Evolutionary conservation across 2,888 invertebrate genomes (phyloP).

Genomic region (Agrochola circellaris): DNA sequence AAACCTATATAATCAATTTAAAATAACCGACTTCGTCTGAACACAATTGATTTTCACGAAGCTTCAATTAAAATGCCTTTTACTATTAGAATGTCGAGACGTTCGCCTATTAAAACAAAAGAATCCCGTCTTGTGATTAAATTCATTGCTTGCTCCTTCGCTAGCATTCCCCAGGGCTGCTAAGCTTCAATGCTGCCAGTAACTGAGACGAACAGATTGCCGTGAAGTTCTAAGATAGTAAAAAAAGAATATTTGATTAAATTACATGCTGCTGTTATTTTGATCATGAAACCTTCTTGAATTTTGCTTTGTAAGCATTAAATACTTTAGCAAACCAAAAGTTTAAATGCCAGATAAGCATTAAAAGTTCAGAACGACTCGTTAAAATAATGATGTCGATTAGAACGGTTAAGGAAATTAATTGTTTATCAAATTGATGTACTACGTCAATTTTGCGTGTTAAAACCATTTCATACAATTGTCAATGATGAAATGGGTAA

Average conservation of each 20-base stretch:
- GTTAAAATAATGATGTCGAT: not conserved
- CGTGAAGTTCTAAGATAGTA: slow-evolving; percentile 32
- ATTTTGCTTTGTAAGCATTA: too few species aligned
- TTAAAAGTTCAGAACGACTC: too few species aligned
- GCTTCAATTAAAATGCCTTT: slow-evolving; percentile 46
- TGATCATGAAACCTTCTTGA: not conserved
- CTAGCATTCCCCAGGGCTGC: slow-evolving; percentile 49
- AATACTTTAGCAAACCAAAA: not conserved
- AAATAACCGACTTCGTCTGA: slow-evolving; percentile 10
- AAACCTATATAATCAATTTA: not conserved
- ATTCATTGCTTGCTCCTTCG: slow-evolving; percentile 38
- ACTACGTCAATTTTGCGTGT: not conserved
- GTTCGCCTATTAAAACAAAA: slow-evolving; percentile 37
- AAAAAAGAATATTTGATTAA: slow-evolving; percentile 28
- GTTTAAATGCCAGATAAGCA: too few species aligned
- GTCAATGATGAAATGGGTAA: too few species aligned
- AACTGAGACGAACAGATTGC: slow-evolving; percentile 40
- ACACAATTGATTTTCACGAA: slow-evolving; percentile 32
- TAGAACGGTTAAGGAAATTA: not conserved
- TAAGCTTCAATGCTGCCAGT: slow-evolving; percentile 54
- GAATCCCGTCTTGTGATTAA: slow-evolving; percentile 55
- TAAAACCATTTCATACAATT: not conserved
- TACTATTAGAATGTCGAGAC: slow-evolving; percentile 23
- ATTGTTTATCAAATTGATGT: not conserved
- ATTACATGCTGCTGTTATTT: slow-evolving; percentile 8